Evolutionary conservation across 2,113 vertebrate species (phyloP).

Genomic region (Acrocephalus arundinaceus): DNA sequence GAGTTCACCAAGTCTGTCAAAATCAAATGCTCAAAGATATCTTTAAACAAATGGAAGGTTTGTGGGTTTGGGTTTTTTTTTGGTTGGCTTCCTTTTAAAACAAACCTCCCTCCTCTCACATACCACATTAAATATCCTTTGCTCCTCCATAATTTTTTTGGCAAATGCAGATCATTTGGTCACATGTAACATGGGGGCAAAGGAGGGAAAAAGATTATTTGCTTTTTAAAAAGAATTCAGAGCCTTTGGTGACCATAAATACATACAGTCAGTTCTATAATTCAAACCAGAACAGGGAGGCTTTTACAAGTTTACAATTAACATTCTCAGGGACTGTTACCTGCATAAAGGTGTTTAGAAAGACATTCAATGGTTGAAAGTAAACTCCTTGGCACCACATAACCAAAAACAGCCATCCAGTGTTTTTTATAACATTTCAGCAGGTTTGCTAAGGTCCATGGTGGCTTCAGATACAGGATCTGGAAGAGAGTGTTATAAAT

Average conservation of each 20-base stretch:
- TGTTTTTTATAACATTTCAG: slow-evolving; percentile 89
- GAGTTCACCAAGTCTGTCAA: neutral
- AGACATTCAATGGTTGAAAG: slow-evolving; percentile 77
- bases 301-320: neutral
- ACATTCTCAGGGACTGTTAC: slow-evolving; percentile 60
- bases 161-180: neutral
- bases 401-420: slow-evolving; percentile 92
- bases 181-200: neutral
- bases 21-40: neutral
- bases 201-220: neutral
- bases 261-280: neutral
- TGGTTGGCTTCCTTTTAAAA: neutral
- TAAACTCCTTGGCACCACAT: slow-evolving; percentile 77
- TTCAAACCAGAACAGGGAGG: neutral
- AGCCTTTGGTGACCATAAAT: neutral
- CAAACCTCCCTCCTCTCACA: neutral
- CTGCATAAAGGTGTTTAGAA: slow-evolving; percentile 76
- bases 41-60: neutral
- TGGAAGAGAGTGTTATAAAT: slow-evolving; percentile 28
- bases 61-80: neutral
- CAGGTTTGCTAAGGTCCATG: slow-evolving; percentile 84
- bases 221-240: neutral
- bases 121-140: neutral
- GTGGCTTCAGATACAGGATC: slow-evolving; percentile 89
- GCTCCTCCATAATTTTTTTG: neutral